Conservation (phyloP, 1,140 invertebrate species). For the Meteorus sp. region DNA sequence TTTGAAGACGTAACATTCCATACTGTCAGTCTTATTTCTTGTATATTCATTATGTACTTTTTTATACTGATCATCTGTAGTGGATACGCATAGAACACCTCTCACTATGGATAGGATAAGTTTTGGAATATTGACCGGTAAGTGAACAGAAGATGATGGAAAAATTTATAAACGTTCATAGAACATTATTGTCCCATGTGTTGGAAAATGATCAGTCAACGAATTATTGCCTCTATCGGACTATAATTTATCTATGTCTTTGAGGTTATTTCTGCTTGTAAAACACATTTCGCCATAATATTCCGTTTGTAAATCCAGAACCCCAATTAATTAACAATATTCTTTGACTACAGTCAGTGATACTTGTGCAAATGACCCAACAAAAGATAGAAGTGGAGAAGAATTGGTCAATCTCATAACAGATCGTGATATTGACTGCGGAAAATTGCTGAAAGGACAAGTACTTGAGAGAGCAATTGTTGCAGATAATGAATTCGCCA, state of each 20-base stretch:
- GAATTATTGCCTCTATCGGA: too few species aligned
- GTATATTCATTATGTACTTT: too few species aligned
- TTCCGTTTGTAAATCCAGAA: neutral
- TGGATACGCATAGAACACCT: too few species aligned
- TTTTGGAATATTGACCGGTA: slow-evolving; percentile 46
- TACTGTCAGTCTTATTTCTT: too few species aligned
- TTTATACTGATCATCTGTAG: too few species aligned
- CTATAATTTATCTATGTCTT: too few species aligned
- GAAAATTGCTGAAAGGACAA: slow-evolving; percentile 39
- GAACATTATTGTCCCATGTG: too few species aligned
- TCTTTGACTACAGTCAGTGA: slow-evolving; percentile 66
- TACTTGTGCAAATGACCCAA: slow-evolving; percentile 60
- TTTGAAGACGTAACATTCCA: too few species aligned
- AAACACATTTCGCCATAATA: too few species aligned
- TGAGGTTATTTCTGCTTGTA: too few species aligned
- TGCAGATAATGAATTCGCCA: slow-evolving; percentile 56
- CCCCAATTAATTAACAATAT: slow-evolving; percentile 17
- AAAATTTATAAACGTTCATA: neutral
- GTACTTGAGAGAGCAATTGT: slow-evolving; percentile 50
- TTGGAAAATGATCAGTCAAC: too few species aligned
- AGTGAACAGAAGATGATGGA: neutral
- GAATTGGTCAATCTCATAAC: slow-evolving; percentile 57
- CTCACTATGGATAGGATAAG: slow-evolving; percentile 36
- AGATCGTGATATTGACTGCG: slow-evolving; percentile 45
- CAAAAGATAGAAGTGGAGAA: slow-evolving; percentile 65